Evolutionary conservation across 2,113 vertebrate genomes (phyloP).

Genomic region (Reinhardtius hippoglossoides): DNA sequence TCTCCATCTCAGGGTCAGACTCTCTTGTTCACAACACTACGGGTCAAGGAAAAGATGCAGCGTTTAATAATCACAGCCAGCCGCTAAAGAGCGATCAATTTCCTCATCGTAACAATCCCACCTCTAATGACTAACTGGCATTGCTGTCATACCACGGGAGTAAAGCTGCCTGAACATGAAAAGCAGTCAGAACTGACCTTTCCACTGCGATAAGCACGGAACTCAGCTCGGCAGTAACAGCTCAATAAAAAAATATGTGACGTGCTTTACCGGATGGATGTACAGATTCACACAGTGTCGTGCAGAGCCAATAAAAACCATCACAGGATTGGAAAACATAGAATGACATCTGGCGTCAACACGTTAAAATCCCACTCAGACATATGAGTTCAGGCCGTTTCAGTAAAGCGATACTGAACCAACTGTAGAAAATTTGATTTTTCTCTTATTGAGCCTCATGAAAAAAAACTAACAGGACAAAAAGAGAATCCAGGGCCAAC

Average conservation of each 20-base stretch:
- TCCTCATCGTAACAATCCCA: not conserved
- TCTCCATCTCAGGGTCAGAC: too few species aligned
- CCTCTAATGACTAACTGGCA: not conserved
- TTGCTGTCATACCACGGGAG: not conserved
- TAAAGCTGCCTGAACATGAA: not conserved
- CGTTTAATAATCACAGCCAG: too few species aligned
- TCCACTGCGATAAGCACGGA: not conserved
- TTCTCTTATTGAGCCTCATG: too few species aligned
- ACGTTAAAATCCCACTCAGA: too few species aligned
- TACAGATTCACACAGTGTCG: not conserved
- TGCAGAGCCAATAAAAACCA: not conserved
- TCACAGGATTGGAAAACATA: not conserved
- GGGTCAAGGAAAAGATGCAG: too few species aligned
- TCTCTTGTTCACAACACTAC: too few species aligned
- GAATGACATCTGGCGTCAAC: too few species aligned
- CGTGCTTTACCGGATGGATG: not conserved
- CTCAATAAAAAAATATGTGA: slow-evolving; percentile 3
- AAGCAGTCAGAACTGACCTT: not conserved
- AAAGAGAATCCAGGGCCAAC: too few species aligned
- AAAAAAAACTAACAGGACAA: too few species aligned
- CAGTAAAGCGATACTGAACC: too few species aligned
- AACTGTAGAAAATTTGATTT: too few species aligned
- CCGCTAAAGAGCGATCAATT: not conserved
- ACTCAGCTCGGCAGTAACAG: not conserved
- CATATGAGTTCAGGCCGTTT: too few species aligned